phyloP scores from a whole-genome alignment of 2,888 invertebrate species.

The Acanthopleura granulata region DNA sequence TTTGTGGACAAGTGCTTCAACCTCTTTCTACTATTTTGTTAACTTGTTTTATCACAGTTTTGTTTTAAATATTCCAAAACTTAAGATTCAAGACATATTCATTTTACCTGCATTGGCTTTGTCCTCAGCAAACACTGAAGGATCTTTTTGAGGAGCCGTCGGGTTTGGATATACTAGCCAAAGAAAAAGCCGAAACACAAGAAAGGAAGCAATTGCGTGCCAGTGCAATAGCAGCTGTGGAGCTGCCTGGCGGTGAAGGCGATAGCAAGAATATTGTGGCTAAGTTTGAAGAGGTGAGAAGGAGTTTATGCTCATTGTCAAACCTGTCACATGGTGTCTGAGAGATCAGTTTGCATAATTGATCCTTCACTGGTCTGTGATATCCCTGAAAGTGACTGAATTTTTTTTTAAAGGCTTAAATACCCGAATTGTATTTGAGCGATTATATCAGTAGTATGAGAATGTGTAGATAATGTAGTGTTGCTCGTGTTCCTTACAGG shows the following conservation, averaged over 20 bases:
- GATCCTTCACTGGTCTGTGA: too few relatives aligned
- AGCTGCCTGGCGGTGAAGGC: not conserved
- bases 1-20: too few relatives aligned
- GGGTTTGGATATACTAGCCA: conserved; percentile 75
- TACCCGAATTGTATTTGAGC: not conserved
- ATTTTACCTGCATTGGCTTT: not conserved
- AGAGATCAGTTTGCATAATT: too few relatives aligned
- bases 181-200: conserved; percentile 71
- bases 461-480: not conserved
- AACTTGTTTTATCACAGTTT: too few relatives aligned
- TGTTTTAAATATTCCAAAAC: too few relatives aligned
- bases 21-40: too few relatives aligned
- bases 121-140: conserved; percentile 84
- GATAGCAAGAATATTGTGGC: conserved; percentile 40
- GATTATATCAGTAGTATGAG: not conserved
- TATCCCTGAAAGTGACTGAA: too few relatives aligned
- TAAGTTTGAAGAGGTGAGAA: conserved; percentile 68
- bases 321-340: not conserved
- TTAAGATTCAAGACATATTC: not conserved
- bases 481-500: conserved; percentile 67
- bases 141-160: conserved; percentile 84
- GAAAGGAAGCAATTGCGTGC: conserved; percentile 71
- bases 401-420: too few relatives aligned
- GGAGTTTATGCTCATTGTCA: not conserved
- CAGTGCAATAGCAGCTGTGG: conserved; percentile 59